Percentiles rank a stretch among this genome's conserved stretches.
phyloP scores from a whole-genome alignment of 2,888 invertebrate genomes.

The Drosophila crucigera region DNA sequence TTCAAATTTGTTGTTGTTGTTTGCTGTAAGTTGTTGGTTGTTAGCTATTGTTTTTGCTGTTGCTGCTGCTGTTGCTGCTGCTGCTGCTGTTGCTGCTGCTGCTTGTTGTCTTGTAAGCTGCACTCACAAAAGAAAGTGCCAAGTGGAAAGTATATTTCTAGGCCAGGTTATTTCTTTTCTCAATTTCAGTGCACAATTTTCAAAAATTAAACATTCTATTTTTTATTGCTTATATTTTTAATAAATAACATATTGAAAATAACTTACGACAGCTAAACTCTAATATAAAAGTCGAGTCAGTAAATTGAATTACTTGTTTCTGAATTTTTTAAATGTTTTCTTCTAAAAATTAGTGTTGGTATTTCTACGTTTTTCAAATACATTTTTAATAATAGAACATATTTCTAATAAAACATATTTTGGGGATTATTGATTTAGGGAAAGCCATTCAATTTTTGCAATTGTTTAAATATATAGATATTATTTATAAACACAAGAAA shows the following conservation, averaged over 20 bases:
- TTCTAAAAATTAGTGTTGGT: no score
- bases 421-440: not conserved
- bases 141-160: not conserved
- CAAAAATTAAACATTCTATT: no score
- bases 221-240: no score
- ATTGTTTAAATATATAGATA: not conserved
- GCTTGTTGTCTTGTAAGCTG: slow-evolving; percentile 1
- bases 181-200: not conserved
- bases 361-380: no score
- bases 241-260: no score
- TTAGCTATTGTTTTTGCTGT: slow-evolving; percentile 1
- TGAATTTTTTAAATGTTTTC: no score
- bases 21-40: slow-evolving; percentile 20
- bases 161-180: not conserved
- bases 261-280: no score
- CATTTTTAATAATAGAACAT: no score
- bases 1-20: slow-evolving; percentile 24
- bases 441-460: not conserved
- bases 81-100: not conserved
- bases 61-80: not conserved
- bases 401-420: not conserved
- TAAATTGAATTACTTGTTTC: no score
- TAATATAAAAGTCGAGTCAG: no score
- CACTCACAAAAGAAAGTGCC: not conserved
- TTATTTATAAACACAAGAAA: not conserved